A percentile compares a stretch with the other conserved stretches of the same genome.
These are phyloP conservation scores for Chrysina gloriosa DNA, from an alignment of 2,888 invertebrate genomes.

Conservation along the genomic window DNA sequence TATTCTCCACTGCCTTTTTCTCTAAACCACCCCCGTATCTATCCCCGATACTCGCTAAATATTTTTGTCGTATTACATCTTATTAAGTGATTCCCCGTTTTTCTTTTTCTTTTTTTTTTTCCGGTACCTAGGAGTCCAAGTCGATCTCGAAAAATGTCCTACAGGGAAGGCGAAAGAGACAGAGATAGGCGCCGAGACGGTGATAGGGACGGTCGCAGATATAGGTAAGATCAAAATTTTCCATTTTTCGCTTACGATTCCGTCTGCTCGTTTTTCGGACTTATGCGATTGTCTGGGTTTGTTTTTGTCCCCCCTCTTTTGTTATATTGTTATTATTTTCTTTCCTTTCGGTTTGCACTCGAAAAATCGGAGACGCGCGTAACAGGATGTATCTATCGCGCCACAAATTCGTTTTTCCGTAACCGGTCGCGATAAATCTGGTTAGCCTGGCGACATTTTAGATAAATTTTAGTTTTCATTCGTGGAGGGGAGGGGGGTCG, in stretches of 20 bases:
- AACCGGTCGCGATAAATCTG: too few species aligned
- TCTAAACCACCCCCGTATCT: too few species aligned
- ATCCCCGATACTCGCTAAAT: too few species aligned
- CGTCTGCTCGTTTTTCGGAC: conserved; percentile 53
- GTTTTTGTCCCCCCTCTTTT: neutral
- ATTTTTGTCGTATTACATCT: too few species aligned
- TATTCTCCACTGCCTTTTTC: too few species aligned
- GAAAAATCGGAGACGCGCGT: too few species aligned
- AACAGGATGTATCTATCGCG: too few species aligned
- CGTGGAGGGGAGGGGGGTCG: too few species aligned
- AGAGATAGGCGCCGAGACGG: conserved; percentile 61
- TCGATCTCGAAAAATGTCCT: conserved; percentile 62
- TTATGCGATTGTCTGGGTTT: conserved; percentile 56
- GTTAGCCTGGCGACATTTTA: too few species aligned
- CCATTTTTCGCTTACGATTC: conserved; percentile 51
- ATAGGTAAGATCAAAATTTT: conserved; percentile 60
- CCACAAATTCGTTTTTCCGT: too few species aligned
- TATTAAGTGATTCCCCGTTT: neutral
- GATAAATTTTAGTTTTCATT: too few species aligned
- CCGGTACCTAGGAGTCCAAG: conserved; percentile 57
- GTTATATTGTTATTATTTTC: neutral
- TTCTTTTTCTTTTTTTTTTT: neutral
- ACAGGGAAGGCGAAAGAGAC: conserved; percentile 62
- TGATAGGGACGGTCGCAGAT: conserved; percentile 62
- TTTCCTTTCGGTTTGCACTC: too few species aligned